A percentile compares a stretch with the other conserved stretches of the same genome.
Conservation (phyloP, 1,140 invertebrate species). For the Berghia stephanieae region DNA sequence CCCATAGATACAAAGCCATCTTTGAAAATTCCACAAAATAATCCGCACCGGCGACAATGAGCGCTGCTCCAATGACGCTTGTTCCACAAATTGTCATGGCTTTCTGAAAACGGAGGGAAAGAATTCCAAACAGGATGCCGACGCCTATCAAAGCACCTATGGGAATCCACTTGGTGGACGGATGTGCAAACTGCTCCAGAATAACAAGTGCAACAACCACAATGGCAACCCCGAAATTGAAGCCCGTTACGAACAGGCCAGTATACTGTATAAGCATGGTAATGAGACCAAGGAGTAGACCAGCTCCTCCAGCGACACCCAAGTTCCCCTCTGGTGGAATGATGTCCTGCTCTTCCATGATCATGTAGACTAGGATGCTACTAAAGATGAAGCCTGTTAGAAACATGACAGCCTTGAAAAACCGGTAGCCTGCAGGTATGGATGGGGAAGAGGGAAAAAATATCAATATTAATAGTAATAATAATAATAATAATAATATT, state of each 20-base stretch:
- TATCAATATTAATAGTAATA: too few species aligned
- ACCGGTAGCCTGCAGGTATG: slow-evolving; percentile 86
- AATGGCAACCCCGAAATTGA: slow-evolving; percentile 78
- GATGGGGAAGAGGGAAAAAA: too few species aligned
- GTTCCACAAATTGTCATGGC: slow-evolving; percentile 79
- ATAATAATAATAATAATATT: slow-evolving; percentile 45
- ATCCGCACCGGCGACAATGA: slow-evolving; percentile 77
- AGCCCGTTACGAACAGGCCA: slow-evolving; percentile 84
- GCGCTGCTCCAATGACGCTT: slow-evolving; percentile 79
- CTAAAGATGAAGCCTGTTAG: slow-evolving; percentile 88
- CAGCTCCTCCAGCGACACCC: slow-evolving; percentile 78
- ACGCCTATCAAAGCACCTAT: slow-evolving; percentile 75
- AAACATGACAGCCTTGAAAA: slow-evolving; percentile 90
- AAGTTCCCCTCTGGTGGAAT: slow-evolving; percentile 80
- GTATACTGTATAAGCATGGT: slow-evolving; percentile 84
- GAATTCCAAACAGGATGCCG: slow-evolving; percentile 76
- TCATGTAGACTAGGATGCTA: slow-evolving; percentile 80
- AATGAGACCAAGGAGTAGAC: slow-evolving; percentile 81
- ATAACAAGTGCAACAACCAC: slow-evolving; percentile 70
- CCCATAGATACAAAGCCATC: slow-evolving; percentile 78
- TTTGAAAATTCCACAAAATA: slow-evolving; percentile 80
- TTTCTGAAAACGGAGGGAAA: slow-evolving; percentile 81
- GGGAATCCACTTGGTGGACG: slow-evolving; percentile 74
- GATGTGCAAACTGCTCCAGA: slow-evolving; percentile 56
- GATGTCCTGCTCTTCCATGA: slow-evolving; percentile 79